phyloP scores from a whole-genome alignment of 2,113 vertebrate genomes.

The Microtus oregoni region DNA sequence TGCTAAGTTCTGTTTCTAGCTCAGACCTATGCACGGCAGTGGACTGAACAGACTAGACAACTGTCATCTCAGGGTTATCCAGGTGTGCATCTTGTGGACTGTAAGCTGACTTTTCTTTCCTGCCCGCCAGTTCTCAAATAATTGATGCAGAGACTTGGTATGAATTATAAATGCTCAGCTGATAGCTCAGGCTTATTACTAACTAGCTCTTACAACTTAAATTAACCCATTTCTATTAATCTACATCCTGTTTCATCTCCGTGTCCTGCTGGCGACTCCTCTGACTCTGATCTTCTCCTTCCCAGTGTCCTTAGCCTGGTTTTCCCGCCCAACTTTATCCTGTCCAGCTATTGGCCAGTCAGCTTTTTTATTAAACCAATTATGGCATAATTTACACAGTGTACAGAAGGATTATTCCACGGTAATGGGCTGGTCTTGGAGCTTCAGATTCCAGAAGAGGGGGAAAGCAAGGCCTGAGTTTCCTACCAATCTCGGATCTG shows the following conservation, averaged over 20 bases:
- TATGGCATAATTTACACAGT: background rate
- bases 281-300: background rate
- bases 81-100: background rate
- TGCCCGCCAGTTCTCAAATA: too few relatives aligned
- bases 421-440: accelerated
- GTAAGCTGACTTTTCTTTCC: background rate
- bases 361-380: background rate
- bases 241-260: background rate
- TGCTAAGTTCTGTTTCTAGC: background rate
- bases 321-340: background rate
- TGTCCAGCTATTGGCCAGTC: background rate
- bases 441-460: background rate
- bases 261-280: background rate
- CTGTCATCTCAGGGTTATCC: background rate
- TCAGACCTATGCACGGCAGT: background rate
- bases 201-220: background rate
- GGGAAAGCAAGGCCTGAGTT: too few relatives aligned
- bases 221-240: background rate
- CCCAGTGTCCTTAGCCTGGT: background rate
- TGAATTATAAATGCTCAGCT: background rate
- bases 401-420: background rate
- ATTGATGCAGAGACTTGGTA: background rate
- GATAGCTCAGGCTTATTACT: background rate
- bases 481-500: background rate
- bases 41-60: background rate